These are phyloP conservation scores for Athene noctua DNA, from an alignment of 2,113 vertebrate genomes.

Conservation along the genomic window DNA sequence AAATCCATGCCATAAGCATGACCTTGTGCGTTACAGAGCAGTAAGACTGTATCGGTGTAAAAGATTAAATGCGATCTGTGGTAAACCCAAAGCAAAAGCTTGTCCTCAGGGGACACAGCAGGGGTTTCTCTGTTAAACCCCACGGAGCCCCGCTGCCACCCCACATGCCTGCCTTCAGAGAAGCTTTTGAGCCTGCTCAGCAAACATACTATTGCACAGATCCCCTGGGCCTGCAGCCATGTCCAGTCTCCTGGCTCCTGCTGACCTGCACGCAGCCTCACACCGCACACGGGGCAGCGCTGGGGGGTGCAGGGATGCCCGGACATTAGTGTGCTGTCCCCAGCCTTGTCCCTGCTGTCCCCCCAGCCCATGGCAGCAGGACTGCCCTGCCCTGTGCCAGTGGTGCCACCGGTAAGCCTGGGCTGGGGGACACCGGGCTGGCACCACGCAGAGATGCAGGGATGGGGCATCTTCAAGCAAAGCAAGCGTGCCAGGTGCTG, in stretches of 20 bases:
- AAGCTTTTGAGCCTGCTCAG: not conserved
- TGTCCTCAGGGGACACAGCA: accelerated
- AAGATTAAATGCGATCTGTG: not conserved
- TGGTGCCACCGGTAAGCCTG: accelerated
- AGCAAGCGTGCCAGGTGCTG: not conserved
- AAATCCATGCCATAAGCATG: not conserved
- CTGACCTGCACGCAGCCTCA: accelerated
- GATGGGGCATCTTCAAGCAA: not conserved
- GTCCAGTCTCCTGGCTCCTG: not conserved
- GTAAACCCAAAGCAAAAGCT: not conserved
- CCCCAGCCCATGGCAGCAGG: accelerated
- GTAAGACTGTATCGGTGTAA: not conserved
- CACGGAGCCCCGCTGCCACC: accelerated
- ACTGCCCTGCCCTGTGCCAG: not conserved
- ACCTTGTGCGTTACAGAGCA: not conserved
- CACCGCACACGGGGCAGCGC: not conserved
- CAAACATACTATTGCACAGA: not conserved
- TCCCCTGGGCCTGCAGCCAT: accelerated
- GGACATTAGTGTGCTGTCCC: accelerated
- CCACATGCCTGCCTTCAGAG: accelerated
- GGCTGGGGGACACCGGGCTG: not conserved
- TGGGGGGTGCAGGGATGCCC: accelerated
- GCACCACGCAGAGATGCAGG: not conserved
- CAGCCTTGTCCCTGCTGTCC: not conserved
- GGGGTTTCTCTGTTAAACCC: not conserved